phyloP scores from a whole-genome alignment of 2,797 vertebrate genomes.

The Clarias laeviceps region DNA sequence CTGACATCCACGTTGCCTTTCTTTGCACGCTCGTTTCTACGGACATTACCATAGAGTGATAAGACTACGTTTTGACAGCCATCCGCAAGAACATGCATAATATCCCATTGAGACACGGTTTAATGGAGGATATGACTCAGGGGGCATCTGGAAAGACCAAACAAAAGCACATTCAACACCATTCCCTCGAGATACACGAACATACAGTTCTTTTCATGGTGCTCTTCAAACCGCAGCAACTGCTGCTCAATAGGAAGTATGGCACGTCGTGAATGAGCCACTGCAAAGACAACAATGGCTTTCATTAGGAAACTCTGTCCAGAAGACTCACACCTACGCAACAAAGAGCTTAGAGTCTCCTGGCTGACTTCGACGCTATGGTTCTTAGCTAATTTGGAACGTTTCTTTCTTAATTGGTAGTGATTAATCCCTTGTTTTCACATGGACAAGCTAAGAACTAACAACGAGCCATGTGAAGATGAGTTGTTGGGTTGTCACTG shows the following conservation, averaged over 20 bases:
- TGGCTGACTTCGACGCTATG: constrained; percentile 30
- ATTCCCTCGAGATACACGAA: constrained; percentile 33
- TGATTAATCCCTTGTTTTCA: constrained; percentile 48
- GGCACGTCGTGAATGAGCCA: constrained; percentile 35
- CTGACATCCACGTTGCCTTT: constrained; percentile 32
- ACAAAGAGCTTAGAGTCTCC: constrained; percentile 35
- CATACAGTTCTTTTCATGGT: constrained; percentile 41
- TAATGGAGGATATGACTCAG: constrained; percentile 64
- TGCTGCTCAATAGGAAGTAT: constrained; percentile 37
- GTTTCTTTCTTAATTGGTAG: constrained; percentile 12
- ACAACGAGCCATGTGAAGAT: constrained; percentile 42
- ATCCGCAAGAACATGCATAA: constrained; percentile 45
- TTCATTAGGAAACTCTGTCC: constrained; percentile 41
- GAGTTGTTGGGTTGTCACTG: constrained; percentile 49
- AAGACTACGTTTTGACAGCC: constrained; percentile 47
- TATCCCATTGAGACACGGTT: constrained; percentile 46
- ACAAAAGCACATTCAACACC: constrained; percentile 70
- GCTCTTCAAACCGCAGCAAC: constrained; percentile 32
- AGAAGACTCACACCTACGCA: constrained; percentile 35
- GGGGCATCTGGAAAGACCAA: constrained; percentile 63
- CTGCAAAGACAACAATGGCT: constrained; percentile 34
- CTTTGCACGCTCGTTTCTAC: constrained; percentile 31
- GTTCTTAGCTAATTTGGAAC: constrained; percentile 37
- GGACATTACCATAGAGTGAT: constrained; percentile 44
- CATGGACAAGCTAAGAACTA: constrained; percentile 42